These are phyloP conservation scores for Potorous gilbertii DNA, from an alignment of 2,797 vertebrate genomes.

Conservation along the genomic window DNA sequence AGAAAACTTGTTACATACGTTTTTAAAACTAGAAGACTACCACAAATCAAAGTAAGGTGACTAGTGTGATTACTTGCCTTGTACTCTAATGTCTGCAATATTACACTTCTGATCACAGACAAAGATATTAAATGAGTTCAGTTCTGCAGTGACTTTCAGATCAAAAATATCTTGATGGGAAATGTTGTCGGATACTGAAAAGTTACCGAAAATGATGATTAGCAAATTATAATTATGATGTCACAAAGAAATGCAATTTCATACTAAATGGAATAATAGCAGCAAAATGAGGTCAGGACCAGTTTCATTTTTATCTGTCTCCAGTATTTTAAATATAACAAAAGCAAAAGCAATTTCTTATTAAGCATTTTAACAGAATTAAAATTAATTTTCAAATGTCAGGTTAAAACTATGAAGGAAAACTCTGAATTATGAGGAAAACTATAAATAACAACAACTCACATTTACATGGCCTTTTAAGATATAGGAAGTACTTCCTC, in stretches of 20 bases:
- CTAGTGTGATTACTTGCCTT: conserved; percentile 84
- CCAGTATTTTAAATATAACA: not conserved
- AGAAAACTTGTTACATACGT: not conserved
- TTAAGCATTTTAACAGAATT: not conserved
- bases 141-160: conserved; percentile 89
- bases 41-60: not conserved
- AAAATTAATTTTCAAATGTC: conserved; percentile 45
- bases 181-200: conserved; percentile 80
- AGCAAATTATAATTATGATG: not conserved
- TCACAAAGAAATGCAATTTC: conserved; percentile 30
- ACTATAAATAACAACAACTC: not conserved
- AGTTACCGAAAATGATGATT: conserved; percentile 52
- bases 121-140: conserved; percentile 92
- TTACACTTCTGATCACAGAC: conserved; percentile 91
- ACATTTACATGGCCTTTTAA: not conserved
- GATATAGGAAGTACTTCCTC: not conserved
- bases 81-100: conserved; percentile 94
- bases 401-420: conserved; percentile 10
- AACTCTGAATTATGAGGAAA: conserved; percentile 44
- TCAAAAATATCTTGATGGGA: conserved; percentile 85
- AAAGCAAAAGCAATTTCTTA: not conserved
- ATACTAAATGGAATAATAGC: conserved; percentile 45
- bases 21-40: not conserved
- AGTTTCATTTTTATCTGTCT: not conserved
- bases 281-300: not conserved